Conservation (phyloP, 2,888 invertebrate species). For the Loripinus fragilis region DNA sequence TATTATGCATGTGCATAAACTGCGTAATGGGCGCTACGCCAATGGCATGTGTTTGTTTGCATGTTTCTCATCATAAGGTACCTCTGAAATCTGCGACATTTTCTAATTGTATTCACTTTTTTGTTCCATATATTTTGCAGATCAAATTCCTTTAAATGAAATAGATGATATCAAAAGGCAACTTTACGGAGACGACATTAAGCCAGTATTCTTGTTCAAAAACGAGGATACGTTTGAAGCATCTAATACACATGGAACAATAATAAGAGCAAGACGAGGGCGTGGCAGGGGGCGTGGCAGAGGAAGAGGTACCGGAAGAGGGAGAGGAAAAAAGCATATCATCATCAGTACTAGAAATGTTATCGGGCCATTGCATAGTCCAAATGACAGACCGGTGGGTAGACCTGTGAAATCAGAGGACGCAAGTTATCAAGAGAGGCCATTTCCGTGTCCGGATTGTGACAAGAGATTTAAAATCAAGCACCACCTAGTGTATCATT, state of each 20-base stretch:
- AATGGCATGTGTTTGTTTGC: too few relatives aligned
- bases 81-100: too few relatives aligned
- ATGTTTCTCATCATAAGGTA: too few relatives aligned
- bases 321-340: neutral
- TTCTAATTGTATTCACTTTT: too few relatives aligned
- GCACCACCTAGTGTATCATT: neutral
- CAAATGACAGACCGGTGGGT: neutral
- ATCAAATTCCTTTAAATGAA: neutral
- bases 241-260: too few relatives aligned
- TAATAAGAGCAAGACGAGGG: neutral
- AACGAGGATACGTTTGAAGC: too few relatives aligned
- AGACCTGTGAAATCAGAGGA: neutral
- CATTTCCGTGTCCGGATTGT: neutral
- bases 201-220: neutral
- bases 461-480: neutral
- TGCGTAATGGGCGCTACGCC: too few relatives aligned
- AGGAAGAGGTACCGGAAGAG: neutral
- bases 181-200: neutral
- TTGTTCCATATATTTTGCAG: neutral
- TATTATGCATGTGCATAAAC: too few relatives aligned
- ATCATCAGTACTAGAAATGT: neutral
- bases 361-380: neutral
- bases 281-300: neutral
- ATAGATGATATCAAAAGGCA: neutral
- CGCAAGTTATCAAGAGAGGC: neutral